Conservation (phyloP, 2,888 invertebrate genomes). For the Diadegma fenestrale region DNA sequence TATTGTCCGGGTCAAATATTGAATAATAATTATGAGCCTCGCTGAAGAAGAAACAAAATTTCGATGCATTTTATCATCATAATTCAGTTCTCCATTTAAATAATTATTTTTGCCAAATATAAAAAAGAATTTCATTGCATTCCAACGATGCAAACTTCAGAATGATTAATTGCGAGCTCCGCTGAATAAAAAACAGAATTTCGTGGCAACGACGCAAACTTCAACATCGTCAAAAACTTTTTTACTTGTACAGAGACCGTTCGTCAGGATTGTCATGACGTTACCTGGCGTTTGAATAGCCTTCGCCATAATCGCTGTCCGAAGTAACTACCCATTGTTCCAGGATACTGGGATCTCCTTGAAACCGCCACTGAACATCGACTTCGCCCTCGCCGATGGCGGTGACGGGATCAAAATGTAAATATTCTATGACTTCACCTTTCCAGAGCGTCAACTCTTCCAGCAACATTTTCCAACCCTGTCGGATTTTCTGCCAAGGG, state of each 20-base stretch:
- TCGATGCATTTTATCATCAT: too few relatives aligned
- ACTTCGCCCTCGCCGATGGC: slow-evolving; percentile 88
- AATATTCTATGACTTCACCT: slow-evolving; percentile 86
- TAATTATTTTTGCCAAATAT: too few relatives aligned
- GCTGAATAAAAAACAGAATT: too few relatives aligned
- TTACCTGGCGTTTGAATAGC: slow-evolving; percentile 85
- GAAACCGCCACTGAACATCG: slow-evolving; percentile 91
- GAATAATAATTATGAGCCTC: too few relatives aligned
- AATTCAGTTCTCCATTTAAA: too few relatives aligned
- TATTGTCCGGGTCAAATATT: too few relatives aligned
- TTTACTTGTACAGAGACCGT: background rate
- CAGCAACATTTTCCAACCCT: slow-evolving; percentile 89
- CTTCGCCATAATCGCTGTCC: slow-evolving; percentile 94
- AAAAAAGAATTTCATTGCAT: too few relatives aligned
- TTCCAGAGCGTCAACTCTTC: slow-evolving; percentile 89
- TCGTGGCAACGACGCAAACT: too few relatives aligned
- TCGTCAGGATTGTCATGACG: background rate
- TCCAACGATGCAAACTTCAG: too few relatives aligned
- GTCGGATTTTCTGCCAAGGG: slow-evolving; percentile 86
- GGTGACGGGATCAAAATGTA: background rate
- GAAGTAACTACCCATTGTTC: slow-evolving; percentile 90
- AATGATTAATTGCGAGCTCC: too few relatives aligned
- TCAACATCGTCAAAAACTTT: too few relatives aligned
- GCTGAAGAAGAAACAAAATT: too few relatives aligned
- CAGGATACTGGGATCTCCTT: slow-evolving; percentile 87